phyloP scores from a whole-genome alignment of 2,113 vertebrate genomes.

The Plecotus auritus region DNA sequence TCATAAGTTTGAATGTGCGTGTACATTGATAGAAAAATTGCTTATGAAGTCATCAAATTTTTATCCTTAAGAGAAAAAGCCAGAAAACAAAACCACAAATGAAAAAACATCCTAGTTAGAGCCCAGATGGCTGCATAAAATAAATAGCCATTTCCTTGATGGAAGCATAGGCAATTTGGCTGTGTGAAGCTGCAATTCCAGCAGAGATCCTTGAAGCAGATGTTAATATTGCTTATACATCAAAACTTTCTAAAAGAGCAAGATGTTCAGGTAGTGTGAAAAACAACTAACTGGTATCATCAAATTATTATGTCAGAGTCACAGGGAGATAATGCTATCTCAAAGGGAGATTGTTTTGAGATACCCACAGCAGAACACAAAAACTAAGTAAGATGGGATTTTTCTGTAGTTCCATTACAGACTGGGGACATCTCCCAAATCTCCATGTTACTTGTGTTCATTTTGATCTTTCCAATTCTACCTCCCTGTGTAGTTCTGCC shows the following conservation, averaged over 20 bases:
- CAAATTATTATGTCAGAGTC: no score
- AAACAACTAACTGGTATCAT: slow-evolving; percentile 73
- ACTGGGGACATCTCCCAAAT: no score
- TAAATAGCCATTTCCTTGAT: slow-evolving; percentile 86
- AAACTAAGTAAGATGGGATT: no score
- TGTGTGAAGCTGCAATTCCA: slow-evolving; percentile 83
- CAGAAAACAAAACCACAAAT: slow-evolving; percentile 80
- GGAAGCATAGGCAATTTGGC: slow-evolving; percentile 86
- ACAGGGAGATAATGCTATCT: no score
- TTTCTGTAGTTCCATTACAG: no score
- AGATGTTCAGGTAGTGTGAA: no score
- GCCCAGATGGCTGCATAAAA: slow-evolving; percentile 88
- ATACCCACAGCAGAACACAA: no score
- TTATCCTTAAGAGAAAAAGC: slow-evolving; percentile 73
- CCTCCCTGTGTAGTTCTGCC: no score
- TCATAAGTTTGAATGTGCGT: slow-evolving; percentile 62
- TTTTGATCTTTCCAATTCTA: no score
- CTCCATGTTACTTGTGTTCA: no score
- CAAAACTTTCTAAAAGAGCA: slow-evolving; percentile 78
- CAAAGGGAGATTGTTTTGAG: no score
- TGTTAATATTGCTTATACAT: slow-evolving; percentile 85
- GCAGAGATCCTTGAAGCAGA: slow-evolving; percentile 86
- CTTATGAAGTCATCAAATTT: slow-evolving; percentile 79
- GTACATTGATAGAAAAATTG: slow-evolving; percentile 68
- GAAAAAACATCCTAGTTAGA: slow-evolving; percentile 83